A percentile compares a stretch with the other conserved stretches of the same genome.
These are phyloP conservation scores for Drosophila limbata DNA, from an alignment of 2,888 invertebrate genomes.

Conservation along the genomic window DNA sequence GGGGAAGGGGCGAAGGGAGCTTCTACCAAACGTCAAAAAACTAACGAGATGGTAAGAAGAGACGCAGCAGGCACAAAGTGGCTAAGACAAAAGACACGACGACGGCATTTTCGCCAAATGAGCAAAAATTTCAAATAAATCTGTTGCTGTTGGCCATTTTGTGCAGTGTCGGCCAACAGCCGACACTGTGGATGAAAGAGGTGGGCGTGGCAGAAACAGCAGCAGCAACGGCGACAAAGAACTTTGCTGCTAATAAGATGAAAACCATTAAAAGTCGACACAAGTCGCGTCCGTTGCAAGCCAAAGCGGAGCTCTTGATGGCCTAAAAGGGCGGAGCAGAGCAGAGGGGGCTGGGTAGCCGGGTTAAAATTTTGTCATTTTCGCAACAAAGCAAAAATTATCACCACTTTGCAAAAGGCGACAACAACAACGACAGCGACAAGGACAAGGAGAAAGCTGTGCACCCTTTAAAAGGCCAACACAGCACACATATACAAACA, in stretches of 20 bases:
- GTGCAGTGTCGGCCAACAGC: slow-evolving; percentile 46
- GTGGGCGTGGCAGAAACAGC: slow-evolving; percentile 48
- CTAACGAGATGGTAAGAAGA: slow-evolving; percentile 57
- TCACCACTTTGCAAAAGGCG: slow-evolving; percentile 81
- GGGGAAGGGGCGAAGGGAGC: background rate
- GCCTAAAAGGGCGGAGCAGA: background rate
- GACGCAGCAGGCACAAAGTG: slow-evolving; percentile 59
- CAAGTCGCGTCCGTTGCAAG: slow-evolving; percentile 79
- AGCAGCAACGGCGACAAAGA: slow-evolving; percentile 71
- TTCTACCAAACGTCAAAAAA: slow-evolving; percentile 57
- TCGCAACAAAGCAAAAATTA: slow-evolving; percentile 82
- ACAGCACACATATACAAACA: background rate
- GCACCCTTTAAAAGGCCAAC: slow-evolving; percentile 68
- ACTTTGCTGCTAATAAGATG: slow-evolving; percentile 83
- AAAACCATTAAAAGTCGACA: slow-evolving; percentile 82
- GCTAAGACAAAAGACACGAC: slow-evolving; percentile 75
- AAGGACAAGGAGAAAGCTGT: slow-evolving; percentile 34
- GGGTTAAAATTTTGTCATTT: slow-evolving; percentile 81
- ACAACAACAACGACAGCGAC: slow-evolving; percentile 44
- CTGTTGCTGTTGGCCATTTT: slow-evolving; percentile 76
- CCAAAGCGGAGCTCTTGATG: slow-evolving; percentile 17
- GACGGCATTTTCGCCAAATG: slow-evolving; percentile 70
- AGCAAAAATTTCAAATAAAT: slow-evolving; percentile 82
- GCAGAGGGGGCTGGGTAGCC: slow-evolving; percentile 5
- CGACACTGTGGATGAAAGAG: slow-evolving; percentile 33